Evolutionary conservation across 2,113 vertebrate genomes (phyloP).

Genomic region (Leptosomus discolor): DNA sequence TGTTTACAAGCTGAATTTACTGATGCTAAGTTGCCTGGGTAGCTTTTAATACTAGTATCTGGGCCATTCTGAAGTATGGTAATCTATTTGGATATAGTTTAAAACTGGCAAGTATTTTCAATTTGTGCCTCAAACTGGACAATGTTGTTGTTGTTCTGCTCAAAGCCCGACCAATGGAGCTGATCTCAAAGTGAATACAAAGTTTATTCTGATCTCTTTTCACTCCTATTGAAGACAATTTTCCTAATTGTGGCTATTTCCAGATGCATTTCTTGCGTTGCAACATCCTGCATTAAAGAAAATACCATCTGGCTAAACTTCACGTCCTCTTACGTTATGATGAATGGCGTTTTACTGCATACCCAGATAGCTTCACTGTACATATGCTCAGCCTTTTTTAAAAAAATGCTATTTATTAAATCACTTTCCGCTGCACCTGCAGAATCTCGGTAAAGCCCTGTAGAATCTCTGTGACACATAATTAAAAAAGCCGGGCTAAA

Average conservation of each 20-base stretch:
- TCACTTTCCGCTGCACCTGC: constrained; percentile 58
- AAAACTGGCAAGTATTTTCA: background rate
- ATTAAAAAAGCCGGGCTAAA: constrained; percentile 52
- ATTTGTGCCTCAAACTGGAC: background rate
- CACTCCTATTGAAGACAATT: background rate
- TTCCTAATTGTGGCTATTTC: constrained; percentile 29
- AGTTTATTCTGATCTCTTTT: background rate
- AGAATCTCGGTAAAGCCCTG: constrained; percentile 35
- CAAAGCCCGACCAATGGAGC: background rate
- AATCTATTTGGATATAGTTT: background rate
- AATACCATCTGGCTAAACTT: constrained; percentile 48
- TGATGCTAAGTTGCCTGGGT: background rate
- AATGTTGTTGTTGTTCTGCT: background rate
- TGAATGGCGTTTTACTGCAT: constrained; percentile 52
- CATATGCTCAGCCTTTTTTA: background rate
- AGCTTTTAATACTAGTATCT: background rate
- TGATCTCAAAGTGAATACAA: background rate
- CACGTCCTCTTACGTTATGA: constrained; percentile 4
- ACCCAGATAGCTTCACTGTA: constrained; percentile 11
- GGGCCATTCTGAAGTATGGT: background rate
- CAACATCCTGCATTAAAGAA: constrained; percentile 22
- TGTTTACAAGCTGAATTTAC: background rate
- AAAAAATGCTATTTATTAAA: constrained; percentile 61
- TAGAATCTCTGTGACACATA: constrained; percentile 46
- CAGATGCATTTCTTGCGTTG: background rate